Evolutionary conservation across 2,113 vertebrate species (phyloP).

Genomic region (Oncorhynchus mykiss): DNA sequence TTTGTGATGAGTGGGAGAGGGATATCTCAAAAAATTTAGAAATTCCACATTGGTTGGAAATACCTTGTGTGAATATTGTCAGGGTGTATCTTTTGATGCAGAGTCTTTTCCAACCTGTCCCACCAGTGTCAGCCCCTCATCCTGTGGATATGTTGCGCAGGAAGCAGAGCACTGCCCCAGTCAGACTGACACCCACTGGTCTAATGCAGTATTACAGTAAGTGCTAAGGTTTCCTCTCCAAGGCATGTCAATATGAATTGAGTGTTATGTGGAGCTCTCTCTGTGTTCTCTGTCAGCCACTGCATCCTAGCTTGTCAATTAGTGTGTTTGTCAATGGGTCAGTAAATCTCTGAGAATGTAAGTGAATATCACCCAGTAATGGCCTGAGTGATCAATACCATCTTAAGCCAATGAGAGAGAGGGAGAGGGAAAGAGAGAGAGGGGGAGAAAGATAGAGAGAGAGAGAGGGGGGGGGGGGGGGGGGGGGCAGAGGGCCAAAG

Average conservation of each 20-base stretch:
- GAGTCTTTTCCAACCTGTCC: neutral
- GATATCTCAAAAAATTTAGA: constrained; percentile 28
- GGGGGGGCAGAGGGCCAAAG: neutral
- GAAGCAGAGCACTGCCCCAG: neutral
- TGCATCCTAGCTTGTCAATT: constrained; percentile 5
- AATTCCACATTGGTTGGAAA: neutral
- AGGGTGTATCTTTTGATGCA: neutral
- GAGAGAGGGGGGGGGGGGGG: too few relatives aligned
- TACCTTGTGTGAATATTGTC: neutral
- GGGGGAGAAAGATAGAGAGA: too few relatives aligned
- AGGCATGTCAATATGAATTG: constrained; percentile 2
- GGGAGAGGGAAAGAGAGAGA: neutral
- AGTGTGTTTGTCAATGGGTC: constrained; percentile 5
- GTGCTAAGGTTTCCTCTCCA: neutral
- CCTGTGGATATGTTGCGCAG: neutral
- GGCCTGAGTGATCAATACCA: constrained; percentile 2
- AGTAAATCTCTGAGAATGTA: constrained; percentile 5
- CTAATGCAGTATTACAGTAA: neutral
- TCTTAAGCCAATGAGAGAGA: neutral
- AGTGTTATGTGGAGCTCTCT: neutral
- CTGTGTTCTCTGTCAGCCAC: neutral
- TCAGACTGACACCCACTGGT: constrained; percentile 40
- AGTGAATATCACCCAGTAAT: constrained; percentile 4
- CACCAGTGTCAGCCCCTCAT: neutral
- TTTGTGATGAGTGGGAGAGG: constrained; percentile 51